Evolutionary conservation across 2,888 invertebrate genomes (phyloP).

Genomic region (Lasioglossum morio): DNA sequence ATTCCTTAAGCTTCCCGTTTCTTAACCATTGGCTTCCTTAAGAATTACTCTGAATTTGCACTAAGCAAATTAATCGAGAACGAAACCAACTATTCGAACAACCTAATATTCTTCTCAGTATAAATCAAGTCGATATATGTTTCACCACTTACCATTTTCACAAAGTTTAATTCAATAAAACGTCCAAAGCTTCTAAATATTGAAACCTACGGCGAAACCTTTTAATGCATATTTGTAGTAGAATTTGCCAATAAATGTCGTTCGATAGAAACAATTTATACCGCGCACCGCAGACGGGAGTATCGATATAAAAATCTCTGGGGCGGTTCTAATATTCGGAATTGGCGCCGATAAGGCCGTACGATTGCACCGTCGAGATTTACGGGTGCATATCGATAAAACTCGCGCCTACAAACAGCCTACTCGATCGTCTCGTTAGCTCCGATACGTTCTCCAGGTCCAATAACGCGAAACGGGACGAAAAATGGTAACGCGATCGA

Average conservation of each 20-base stretch:
- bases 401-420: constrained; percentile 15
- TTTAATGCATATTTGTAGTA: background rate
- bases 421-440: constrained; percentile 11
- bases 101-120: too few relatives aligned
- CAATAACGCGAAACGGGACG: constrained; percentile 14
- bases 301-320: background rate
- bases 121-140: too few relatives aligned
- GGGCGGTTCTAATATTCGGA: background rate
- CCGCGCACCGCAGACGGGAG: background rate
- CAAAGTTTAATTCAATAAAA: too few relatives aligned
- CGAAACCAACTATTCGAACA: too few relatives aligned
- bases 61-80: too few relatives aligned
- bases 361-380: background rate
- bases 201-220: background rate
- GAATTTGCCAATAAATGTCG: background rate
- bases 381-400: background rate
- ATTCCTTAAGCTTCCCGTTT: too few relatives aligned
- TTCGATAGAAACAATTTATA: background rate
- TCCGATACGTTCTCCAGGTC: background rate
- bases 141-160: too few relatives aligned
- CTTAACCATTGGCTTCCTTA: too few relatives aligned
- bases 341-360: background rate
- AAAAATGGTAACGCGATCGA: constrained; percentile 35
- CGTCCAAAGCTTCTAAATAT: too few relatives aligned
- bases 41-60: too few relatives aligned